Evolutionary conservation across 2,797 vertebrate species (phyloP).

Genomic region (Acanthornis magna): DNA sequence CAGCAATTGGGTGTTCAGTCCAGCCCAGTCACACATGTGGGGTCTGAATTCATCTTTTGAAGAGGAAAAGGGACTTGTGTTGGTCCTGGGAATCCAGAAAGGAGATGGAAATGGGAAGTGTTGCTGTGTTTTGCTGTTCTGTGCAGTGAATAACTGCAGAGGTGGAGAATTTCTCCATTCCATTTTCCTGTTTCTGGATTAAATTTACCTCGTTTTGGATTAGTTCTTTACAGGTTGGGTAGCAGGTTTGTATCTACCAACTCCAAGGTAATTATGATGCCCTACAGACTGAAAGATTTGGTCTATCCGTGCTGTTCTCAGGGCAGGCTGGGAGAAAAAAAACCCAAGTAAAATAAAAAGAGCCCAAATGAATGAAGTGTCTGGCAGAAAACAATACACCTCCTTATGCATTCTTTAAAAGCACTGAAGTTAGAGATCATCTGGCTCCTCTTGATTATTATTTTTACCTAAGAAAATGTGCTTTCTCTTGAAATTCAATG

Average conservation of each 20-base stretch:
- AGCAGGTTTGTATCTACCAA: not conserved
- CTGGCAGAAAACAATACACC: not conserved
- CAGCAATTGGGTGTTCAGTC: not conserved
- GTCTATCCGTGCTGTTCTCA: rapidly evolving
- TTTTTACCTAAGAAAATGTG: not conserved
- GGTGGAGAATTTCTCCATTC: not conserved
- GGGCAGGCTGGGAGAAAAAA: not conserved
- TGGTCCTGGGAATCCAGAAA: not conserved
- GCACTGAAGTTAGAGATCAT: not conserved
- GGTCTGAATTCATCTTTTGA: not conserved
- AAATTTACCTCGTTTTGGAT: not conserved
- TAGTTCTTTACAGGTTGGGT: not conserved
- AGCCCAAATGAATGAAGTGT: not conserved
- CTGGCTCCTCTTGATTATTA: not conserved
- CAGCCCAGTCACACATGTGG: not conserved
- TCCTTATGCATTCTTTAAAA: not conserved
- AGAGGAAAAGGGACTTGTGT: not conserved
- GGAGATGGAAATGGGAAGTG: not conserved
- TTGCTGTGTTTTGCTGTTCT: not conserved
- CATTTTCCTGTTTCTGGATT: not conserved
- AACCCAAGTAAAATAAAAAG: not conserved
- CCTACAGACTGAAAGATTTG: not conserved
- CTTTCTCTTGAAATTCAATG: not conserved
- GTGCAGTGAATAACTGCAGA: not conserved
- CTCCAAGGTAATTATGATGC: not conserved